Evolutionary conservation across 2,888 invertebrate species (phyloP).

Genomic region (Perizoma affinitatum): DNA sequence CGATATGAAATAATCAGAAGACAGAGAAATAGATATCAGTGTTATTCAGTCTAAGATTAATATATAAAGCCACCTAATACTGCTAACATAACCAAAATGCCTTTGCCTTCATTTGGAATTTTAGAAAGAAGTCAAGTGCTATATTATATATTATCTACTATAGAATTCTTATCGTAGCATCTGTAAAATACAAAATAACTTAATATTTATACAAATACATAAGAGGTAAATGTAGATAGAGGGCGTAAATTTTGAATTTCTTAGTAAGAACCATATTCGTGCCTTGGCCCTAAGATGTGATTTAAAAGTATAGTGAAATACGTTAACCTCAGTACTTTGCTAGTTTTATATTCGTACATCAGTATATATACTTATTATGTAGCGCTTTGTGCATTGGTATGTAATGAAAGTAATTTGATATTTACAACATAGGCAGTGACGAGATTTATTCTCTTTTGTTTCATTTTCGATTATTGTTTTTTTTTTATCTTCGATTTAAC

Average conservation of each 20-base stretch:
- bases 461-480: too few species aligned
- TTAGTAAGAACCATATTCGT: conserved; percentile 70
- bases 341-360: conserved; percentile 45
- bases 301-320: conserved; percentile 54
- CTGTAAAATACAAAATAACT: conserved; percentile 34
- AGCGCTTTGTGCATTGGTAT: conserved; percentile 6
- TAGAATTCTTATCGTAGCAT: conserved; percentile 31
- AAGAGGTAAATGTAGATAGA: conserved; percentile 43
- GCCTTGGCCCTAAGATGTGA: conserved; percentile 79
- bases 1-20: not conserved
- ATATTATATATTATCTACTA: conserved; percentile 22
- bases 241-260: conserved; percentile 58
- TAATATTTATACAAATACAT: conserved; percentile 22
- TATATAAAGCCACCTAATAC: conserved; percentile 1
- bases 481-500: too few species aligned
- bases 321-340: conserved; percentile 43
- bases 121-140: conserved; percentile 27
- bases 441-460: too few species aligned
- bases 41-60: conserved; percentile 1
- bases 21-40: not conserved
- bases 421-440: too few species aligned
- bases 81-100: not conserved
- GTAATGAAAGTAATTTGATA: not conserved
- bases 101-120: conserved; percentile 24
- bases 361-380: conserved; percentile 31